A percentile compares a stretch with the other conserved stretches of the same genome.
These are phyloP conservation scores for Acrobasis suavella DNA, from an alignment of 2,888 invertebrate species.

Conservation along the genomic window DNA sequence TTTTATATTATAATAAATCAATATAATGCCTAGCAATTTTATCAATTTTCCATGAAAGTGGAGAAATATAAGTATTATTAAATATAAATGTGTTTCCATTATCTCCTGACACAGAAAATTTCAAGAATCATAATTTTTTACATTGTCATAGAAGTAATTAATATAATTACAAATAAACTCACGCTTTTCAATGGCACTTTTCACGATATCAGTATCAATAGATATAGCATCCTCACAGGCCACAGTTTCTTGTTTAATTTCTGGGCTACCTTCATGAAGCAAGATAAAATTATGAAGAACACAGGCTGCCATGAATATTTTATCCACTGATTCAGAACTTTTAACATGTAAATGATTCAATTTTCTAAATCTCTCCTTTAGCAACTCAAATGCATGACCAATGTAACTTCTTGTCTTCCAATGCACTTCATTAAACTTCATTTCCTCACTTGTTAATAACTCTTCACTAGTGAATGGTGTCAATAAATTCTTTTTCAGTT, in stretches of 20 bases:
- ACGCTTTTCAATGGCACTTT: constrained; percentile 65
- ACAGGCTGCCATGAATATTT: constrained; percentile 64
- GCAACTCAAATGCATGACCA: constrained; percentile 65
- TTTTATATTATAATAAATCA: constrained; percentile 60
- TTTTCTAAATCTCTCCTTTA: constrained; percentile 65
- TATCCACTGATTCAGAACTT: constrained; percentile 55
- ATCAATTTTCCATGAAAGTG: constrained; percentile 59
- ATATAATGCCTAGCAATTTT: constrained; percentile 55
- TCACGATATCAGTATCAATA: constrained; percentile 64
- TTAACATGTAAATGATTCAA: constrained; percentile 62
- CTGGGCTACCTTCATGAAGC: constrained; percentile 63
- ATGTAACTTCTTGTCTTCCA: constrained; percentile 68
- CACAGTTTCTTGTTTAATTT: constrained; percentile 63
- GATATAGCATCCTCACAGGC: constrained; percentile 61
- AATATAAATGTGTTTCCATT: constrained; percentile 49
- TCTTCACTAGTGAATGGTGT: constrained; percentile 71
- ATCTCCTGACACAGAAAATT: constrained; percentile 10
- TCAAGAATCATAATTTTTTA: constrained; percentile 33
- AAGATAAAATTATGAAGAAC: constrained; percentile 72
- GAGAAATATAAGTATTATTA: constrained; percentile 69
- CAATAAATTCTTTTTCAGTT: constrained; percentile 63
- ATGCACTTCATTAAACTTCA: constrained; percentile 73
- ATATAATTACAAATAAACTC: constrained; percentile 75
- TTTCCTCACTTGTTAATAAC: constrained; percentile 68
- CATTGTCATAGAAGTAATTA: constrained; percentile 59